These are phyloP conservation scores for Chloropsis cyanopogon DNA, from an alignment of 2,113 vertebrate species.

Conservation along the genomic window DNA sequence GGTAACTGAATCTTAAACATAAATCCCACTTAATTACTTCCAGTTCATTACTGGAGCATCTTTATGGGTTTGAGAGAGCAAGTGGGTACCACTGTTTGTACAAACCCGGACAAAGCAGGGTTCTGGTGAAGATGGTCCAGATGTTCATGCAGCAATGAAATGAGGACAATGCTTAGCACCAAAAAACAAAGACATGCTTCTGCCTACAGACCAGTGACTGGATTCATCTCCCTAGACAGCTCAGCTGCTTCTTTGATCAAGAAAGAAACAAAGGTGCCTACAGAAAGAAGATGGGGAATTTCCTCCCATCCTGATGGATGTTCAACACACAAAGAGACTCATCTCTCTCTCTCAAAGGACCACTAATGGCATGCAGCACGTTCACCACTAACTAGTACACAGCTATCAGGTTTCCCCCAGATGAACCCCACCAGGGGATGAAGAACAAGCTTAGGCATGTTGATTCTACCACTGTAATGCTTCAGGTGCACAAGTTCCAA, in stretches of 20 bases:
- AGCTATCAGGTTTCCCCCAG: background rate
- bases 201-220: background rate
- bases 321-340: background rate
- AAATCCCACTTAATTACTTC: background rate
- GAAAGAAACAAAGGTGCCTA: background rate
- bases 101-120: background rate
- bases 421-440: background rate
- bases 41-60: background rate
- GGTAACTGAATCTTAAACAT: background rate
- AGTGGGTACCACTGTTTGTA: background rate
- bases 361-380: rapidly evolving
- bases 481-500: background rate
- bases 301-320: background rate
- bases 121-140: background rate
- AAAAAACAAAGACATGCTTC: background rate
- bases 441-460: background rate
- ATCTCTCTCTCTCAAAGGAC: background rate
- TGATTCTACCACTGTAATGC: background rate
- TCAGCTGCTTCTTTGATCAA: background rate
- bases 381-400: background rate
- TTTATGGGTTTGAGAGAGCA: background rate
- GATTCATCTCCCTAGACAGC: background rate
- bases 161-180: background rate
- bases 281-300: background rate
- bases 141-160: background rate